Conservation (phyloP, 2,888 invertebrate genomes). For the Cheilosia grossa region DNA sequence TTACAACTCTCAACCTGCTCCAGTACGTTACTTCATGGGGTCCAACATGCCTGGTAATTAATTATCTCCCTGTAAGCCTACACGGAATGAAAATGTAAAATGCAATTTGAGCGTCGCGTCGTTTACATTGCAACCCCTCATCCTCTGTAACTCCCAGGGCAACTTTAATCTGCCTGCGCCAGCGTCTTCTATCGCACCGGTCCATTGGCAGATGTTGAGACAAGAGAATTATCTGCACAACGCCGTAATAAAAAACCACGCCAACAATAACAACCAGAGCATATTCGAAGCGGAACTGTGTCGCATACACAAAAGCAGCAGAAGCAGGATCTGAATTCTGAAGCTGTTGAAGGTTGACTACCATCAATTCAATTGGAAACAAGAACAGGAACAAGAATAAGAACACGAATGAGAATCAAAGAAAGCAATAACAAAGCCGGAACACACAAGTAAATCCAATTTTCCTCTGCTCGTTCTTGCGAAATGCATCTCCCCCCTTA, state of each 20-base stretch:
- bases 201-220: constrained; percentile 46
- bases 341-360: constrained; percentile 10
- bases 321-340: neutral
- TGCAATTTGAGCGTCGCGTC: constrained; percentile 23
- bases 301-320: neutral
- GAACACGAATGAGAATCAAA: constrained; percentile 16
- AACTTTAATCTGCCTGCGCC: neutral
- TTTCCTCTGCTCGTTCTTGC: constrained; percentile 13
- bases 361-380: constrained; percentile 26
- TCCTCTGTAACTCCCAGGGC: neutral
- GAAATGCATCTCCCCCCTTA: constrained; percentile 7
- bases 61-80: no score
- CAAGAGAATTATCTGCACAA: constrained; percentile 3
- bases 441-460: constrained; percentile 33
- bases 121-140: constrained; percentile 8
- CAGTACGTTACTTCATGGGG: no score
- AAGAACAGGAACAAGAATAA: constrained; percentile 19
- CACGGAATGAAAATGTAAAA: neutral
- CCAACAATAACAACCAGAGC: neutral
- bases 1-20: no score
- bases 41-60: no score
- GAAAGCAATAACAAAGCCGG: constrained; percentile 25
- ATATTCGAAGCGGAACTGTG: neutral
- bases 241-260: constrained; percentile 6
- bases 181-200: constrained; percentile 22